These are phyloP conservation scores for Hofmannophila pseudospretella DNA, from an alignment of 2,888 invertebrate genomes.

Conservation along the genomic window DNA sequence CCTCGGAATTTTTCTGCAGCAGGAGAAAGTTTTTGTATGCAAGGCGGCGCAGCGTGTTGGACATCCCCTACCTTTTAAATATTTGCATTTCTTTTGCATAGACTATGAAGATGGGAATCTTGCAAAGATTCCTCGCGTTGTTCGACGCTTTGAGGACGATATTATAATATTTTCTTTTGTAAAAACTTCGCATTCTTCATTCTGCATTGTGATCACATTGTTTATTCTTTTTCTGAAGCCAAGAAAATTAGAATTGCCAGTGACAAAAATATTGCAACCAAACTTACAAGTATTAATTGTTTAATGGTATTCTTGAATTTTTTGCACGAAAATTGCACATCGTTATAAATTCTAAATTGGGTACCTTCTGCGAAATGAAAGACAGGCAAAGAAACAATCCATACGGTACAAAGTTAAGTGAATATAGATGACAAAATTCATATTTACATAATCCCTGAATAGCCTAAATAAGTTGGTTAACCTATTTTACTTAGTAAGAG, in stretches of 20 bases:
- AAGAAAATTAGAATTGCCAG: too few species aligned
- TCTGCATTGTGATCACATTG: not conserved
- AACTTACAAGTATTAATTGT: too few species aligned
- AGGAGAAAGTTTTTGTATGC: conserved; percentile 66
- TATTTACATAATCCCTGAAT: too few species aligned
- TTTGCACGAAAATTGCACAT: too few species aligned
- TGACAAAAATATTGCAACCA: too few species aligned
- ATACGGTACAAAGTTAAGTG: too few species aligned
- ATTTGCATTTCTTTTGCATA: conserved; percentile 65
- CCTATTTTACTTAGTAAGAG: not conserved
- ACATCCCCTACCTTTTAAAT: conserved; percentile 56
- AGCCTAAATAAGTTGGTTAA: too few species aligned
- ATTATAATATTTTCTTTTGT: conserved; percentile 17
- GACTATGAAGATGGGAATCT: conserved; percentile 35
- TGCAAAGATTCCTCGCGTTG: conserved; percentile 32
- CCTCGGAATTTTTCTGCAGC: conserved; percentile 51
- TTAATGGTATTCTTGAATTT: too few species aligned
- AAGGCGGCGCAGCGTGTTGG: conserved; percentile 25
- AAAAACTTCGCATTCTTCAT: conserved; percentile 3
- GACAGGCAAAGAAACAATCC: too few species aligned
- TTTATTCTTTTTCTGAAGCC: not conserved
- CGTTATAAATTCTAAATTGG: too few species aligned
- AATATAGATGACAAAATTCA: too few species aligned
- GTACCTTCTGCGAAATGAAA: too few species aligned
- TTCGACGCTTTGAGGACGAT: conserved; percentile 17